A percentile compares a stretch with the other conserved stretches of the same genome.
phyloP scores from a whole-genome alignment of 2,797 vertebrate species.

The Stomatorhinus walkeri region DNA sequence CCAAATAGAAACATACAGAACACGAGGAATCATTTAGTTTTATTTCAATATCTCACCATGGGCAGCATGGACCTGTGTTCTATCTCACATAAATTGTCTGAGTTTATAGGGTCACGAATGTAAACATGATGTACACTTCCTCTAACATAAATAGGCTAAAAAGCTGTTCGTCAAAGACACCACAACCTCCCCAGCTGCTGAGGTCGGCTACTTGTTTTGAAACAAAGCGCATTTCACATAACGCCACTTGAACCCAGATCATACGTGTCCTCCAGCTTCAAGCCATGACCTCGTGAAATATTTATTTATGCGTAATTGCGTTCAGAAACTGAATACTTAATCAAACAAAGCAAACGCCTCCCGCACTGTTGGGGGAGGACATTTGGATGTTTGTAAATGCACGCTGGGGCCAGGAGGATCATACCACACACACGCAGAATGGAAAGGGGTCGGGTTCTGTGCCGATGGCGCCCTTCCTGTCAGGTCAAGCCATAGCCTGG shows the following conservation, averaged over 20 bases:
- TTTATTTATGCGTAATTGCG: neutral
- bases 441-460: neutral
- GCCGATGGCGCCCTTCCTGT: neutral
- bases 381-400: slow-evolving; percentile 4
- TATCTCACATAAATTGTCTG: neutral
- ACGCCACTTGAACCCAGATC: neutral
- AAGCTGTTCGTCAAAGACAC: neutral
- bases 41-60: neutral
- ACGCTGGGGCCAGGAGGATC: slow-evolving; percentile 12
- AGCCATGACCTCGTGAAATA: neutral
- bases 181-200: neutral
- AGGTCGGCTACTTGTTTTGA: neutral
- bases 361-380: neutral
- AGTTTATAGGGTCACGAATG: neutral
- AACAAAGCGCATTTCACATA: neutral
- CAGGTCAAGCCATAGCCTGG: slow-evolving; percentile 22
- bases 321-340: slow-evolving; percentile 8
- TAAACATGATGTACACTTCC: neutral
- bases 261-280: neutral
- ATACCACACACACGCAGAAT: slow-evolving; percentile 1
- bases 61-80: neutral
- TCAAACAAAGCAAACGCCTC: slow-evolving; percentile 16
- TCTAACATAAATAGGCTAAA: neutral
- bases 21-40: neutral
- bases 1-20: neutral